A percentile compares a stretch with the other conserved stretches of the same genome.
Conservation (phyloP, 2,888 invertebrate species). For the Abscondita cerata region DNA sequence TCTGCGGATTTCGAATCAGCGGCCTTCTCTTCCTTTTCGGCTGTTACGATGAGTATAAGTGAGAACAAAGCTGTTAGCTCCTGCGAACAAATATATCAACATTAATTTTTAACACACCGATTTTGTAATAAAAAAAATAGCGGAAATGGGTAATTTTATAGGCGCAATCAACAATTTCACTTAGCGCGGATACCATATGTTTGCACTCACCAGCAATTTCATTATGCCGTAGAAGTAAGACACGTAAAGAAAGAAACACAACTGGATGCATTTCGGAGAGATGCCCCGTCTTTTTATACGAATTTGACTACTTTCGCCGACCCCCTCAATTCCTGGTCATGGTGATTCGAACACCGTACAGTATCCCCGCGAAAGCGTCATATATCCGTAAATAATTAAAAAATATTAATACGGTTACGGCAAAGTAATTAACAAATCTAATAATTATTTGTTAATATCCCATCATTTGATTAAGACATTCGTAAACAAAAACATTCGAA, state of each 20-base stretch:
- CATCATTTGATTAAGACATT: neutral
- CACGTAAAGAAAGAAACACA: slow-evolving; percentile 43
- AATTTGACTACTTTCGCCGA: slow-evolving; percentile 52
- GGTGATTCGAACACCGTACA: slow-evolving; percentile 42
- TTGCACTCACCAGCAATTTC: slow-evolving; percentile 57
- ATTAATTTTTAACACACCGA: no score
- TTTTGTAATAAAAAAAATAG: neutral
- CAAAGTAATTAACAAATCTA: neutral
- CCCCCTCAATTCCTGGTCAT: slow-evolving; percentile 41
- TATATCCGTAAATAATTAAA: slow-evolving; percentile 45
- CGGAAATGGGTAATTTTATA: no score
- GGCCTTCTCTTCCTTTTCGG: slow-evolving; percentile 55
- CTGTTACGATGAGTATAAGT: slow-evolving; percentile 54
- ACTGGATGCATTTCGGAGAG: slow-evolving; percentile 49
- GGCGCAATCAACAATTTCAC: slow-evolving; percentile 15
- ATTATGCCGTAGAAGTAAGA: slow-evolving; percentile 45
- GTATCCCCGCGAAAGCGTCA: slow-evolving; percentile 48
- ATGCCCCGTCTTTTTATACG: slow-evolving; percentile 52
- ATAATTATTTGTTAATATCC: neutral
- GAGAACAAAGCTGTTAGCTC: slow-evolving; percentile 54
- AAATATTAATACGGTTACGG: slow-evolving; percentile 31
- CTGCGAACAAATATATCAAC: slow-evolving; percentile 45
- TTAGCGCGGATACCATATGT: slow-evolving; percentile 24
- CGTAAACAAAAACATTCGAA: neutral
- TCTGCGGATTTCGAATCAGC: slow-evolving; percentile 53